phyloP scores from a whole-genome alignment of 2,113 vertebrate species.

The Zosterops pallidus region DNA sequence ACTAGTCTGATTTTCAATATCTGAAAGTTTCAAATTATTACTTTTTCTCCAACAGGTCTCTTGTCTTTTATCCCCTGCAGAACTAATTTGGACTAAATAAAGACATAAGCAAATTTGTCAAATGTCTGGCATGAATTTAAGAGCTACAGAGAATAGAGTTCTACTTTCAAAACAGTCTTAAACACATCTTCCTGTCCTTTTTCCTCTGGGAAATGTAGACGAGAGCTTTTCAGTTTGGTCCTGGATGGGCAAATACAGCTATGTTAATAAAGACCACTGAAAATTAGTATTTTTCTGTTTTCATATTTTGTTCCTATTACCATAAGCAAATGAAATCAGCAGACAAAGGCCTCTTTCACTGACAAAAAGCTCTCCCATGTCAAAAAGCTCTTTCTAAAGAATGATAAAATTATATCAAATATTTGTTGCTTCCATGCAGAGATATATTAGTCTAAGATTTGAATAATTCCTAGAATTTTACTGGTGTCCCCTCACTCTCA shows the following conservation, averaged over 20 bases:
- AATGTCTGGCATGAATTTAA: not conserved
- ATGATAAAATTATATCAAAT: not conserved
- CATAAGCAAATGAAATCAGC: not conserved
- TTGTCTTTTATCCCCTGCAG: not conserved
- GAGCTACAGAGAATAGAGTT: not conserved
- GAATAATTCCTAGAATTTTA: not conserved
- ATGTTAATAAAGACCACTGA: not conserved
- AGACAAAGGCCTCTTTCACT: not conserved
- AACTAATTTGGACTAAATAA: not conserved
- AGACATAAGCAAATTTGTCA: not conserved
- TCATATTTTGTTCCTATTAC: not conserved
- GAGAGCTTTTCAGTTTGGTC: not conserved
- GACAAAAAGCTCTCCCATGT: rapidly evolving
- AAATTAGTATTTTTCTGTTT: not conserved
- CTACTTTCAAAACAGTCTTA: not conserved
- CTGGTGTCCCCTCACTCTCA: not conserved
- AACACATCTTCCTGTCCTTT: not conserved
- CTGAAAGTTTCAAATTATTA: not conserved
- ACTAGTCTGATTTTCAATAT: not conserved
- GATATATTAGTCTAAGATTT: not conserved
- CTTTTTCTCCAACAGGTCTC: not conserved
- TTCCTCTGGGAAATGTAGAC: not conserved
- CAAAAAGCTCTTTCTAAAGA: not conserved
- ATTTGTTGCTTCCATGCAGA: not conserved
- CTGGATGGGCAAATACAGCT: not conserved